Percentiles rank a stretch among this genome's conserved stretches.
Conservation (phyloP, 2,888 invertebrate species). For the Rhamphomyia laevipes region DNA sequence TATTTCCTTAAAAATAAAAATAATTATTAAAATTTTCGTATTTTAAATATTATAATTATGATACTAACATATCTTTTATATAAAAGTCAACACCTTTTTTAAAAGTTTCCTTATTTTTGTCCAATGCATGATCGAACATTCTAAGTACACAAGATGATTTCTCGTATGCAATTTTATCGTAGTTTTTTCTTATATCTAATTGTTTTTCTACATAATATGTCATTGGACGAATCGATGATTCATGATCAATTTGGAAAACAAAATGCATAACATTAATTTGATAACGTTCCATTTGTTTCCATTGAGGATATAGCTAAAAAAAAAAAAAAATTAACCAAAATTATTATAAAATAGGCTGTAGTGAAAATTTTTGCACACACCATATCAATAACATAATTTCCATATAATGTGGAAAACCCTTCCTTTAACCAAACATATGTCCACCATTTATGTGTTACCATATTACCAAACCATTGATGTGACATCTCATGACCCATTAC, state of each 20-base stretch:
- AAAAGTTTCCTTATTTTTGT: background rate
- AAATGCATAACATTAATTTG: conserved; percentile 49
- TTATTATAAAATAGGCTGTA: background rate
- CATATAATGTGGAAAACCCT: conserved; percentile 48
- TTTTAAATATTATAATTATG: background rate
- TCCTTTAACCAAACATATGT: conserved; percentile 55
- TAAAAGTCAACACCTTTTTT: conserved; percentile 7
- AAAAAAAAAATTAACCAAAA: background rate
- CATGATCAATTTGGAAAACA: conserved; percentile 45
- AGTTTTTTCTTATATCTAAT: conserved; percentile 67
- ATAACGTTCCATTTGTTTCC: conserved; percentile 59
- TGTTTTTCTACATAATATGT: conserved; percentile 66
- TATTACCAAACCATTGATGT: conserved; percentile 66
- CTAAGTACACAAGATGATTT: conserved; percentile 55
- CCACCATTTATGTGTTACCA: conserved; percentile 54
- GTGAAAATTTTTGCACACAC: background rate
- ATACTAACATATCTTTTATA: conserved; percentile 6
- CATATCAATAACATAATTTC: conserved; percentile 8
- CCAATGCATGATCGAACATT: conserved; percentile 11
- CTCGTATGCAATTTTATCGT: conserved; percentile 75
- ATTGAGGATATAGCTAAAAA: conserved; percentile 40
- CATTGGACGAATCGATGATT: conserved; percentile 67
- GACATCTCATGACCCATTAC: conserved; percentile 43
- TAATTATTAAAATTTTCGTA: background rate
- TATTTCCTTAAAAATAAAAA: conserved; percentile 19